Conservation (phyloP, 2,888 invertebrate genomes). For the Uloborus plumipes region DNA sequence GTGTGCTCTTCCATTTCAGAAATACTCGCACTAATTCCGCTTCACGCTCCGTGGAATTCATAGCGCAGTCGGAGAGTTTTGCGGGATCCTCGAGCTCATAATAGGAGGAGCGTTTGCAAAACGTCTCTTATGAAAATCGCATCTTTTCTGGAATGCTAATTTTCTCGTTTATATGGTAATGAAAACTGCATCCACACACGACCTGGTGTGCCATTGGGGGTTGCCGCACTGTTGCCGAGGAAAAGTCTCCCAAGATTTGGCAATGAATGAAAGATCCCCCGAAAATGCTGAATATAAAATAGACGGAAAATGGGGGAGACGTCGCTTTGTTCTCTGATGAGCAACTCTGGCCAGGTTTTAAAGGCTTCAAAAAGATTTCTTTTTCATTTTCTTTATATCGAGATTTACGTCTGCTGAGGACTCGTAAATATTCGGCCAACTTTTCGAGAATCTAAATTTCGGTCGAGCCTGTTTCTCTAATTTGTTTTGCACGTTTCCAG, state of each 20-base stretch:
- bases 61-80: conserved; percentile 22
- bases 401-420: conserved; percentile 31
- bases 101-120: conserved; percentile 28
- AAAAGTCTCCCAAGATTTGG: conserved; percentile 43
- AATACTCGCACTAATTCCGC: conserved; percentile 22
- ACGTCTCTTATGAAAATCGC: conserved; percentile 52
- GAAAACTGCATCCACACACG: conserved; percentile 47
- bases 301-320: conserved; percentile 31
- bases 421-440: conserved; percentile 41
- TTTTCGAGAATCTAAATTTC: conserved; percentile 53
- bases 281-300: conserved; percentile 18
- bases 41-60: conserved; percentile 18
- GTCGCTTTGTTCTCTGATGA: conserved; percentile 43
- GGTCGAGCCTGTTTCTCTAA: conserved; percentile 6
- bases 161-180: conserved; percentile 65
- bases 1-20: no score
- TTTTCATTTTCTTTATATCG: conserved; percentile 34
- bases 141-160: conserved; percentile 60
- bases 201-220: conserved; percentile 6
- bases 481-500: conserved; percentile 15
- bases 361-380: conserved; percentile 33
- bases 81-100: conserved; percentile 19
- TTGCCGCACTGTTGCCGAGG: not conserved
- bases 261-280: conserved; percentile 53
- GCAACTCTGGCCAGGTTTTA: conserved; percentile 14